Evolutionary conservation across 2,888 invertebrate genomes (phyloP), one percentile per base, ranked within the genome.

Genomic region (Priocnemis perturbator): DNA sequence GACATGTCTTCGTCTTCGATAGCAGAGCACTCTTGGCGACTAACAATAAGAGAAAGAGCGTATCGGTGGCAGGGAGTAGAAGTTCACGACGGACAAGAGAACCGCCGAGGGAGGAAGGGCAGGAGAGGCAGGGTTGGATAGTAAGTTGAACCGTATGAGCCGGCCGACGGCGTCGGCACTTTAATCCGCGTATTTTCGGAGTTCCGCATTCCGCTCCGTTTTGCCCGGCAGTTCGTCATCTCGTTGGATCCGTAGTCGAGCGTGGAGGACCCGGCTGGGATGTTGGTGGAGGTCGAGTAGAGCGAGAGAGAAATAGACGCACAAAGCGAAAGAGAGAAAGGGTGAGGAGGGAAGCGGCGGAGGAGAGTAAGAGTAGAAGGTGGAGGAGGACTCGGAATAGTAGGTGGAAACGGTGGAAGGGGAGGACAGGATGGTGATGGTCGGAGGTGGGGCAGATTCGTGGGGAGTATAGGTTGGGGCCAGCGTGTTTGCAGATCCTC

Each of bases 191-290:
- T 84, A 83, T 85, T 86, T 85, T 84, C 83, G 63, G 73, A 79
- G 78, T 78, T 75, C 78, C 75, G 83, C 80, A 86, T 85, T 86
- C 80, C 79, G 83, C 81, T 86, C 85, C 83, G 83, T 87, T 85
- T 85, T 82, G 77, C 81, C 75, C 78, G 77, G 83, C 84, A 86
- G 87, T 88, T 85, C 87, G 86, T 88, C 87, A 88, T 87, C 81
- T 76, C 79, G 84, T 79, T 78, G 83, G 82, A 85, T 83, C 80
- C 79, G 77, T 72, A 76, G 78, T 64, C 77, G 68, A 64, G 76
- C 76, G 78, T 77, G 7, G 37, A 37, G 79, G 78, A 77, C 73
- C 72, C 77, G 71, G 79, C 62, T 71, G 57, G 69, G 55, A 67
- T 64, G 68, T 61, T 60, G 67, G 68, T 64, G 71, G 71, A 68